Percentiles rank a stretch among this genome's conserved stretches.
phyloP scores from a whole-genome alignment of 2,113 vertebrate genomes.

The Petrocephalus zakoni region DNA sequence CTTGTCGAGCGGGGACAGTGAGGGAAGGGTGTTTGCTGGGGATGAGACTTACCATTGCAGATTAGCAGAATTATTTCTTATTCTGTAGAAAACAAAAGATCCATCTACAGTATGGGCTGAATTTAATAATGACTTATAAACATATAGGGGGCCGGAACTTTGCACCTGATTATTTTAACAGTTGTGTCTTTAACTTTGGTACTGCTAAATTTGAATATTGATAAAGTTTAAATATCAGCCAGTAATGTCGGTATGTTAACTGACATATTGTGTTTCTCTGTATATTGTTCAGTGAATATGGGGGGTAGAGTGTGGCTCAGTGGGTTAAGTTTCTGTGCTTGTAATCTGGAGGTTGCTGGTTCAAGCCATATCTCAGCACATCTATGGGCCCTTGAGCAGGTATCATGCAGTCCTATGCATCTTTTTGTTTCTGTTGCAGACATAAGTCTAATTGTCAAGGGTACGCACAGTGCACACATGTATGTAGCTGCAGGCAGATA shows the following conservation, averaged over 20 bases:
- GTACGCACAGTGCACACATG: neutral
- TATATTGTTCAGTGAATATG: neutral
- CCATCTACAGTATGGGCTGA: neutral
- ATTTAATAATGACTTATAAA: neutral
- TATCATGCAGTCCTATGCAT: neutral
- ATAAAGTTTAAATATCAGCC: neutral
- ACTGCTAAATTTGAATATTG: neutral
- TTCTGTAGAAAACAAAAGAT: neutral
- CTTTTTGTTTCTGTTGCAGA: neutral
- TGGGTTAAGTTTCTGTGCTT: no score
- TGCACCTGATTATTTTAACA: neutral
- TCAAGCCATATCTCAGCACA: no score
- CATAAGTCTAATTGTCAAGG: neutral
- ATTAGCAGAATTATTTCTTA: neutral
- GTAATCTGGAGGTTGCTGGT: no score
- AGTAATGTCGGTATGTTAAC: neutral
- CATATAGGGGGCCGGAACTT: neutral
- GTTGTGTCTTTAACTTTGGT: neutral
- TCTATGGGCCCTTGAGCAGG: no score
- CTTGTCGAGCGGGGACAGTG: neutral
- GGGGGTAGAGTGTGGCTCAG: no score
- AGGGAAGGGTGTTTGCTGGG: neutral
- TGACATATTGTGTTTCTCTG: neutral
- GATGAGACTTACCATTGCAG: neutral
- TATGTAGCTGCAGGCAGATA: neutral